Evolutionary conservation across 2,113 vertebrate species (phyloP).

Genomic region (Oreochromis niloticus): DNA sequence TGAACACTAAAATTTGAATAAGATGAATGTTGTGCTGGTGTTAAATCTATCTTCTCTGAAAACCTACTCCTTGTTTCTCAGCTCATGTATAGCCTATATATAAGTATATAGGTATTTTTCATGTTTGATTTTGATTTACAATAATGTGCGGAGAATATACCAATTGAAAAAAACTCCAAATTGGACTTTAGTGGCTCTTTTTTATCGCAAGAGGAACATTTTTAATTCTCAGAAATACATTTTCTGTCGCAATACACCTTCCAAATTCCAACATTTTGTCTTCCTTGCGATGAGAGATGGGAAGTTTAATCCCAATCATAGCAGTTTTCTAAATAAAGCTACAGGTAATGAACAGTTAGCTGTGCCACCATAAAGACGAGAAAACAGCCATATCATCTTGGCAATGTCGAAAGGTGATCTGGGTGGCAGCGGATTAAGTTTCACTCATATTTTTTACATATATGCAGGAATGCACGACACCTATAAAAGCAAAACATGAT

Average conservation of each 20-base stretch:
- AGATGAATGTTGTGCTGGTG: neutral
- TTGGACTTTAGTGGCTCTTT: neutral
- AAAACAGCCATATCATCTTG: neutral
- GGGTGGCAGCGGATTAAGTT: neutral
- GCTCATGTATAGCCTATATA: neutral
- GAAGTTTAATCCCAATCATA: neutral
- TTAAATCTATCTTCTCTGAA: neutral
- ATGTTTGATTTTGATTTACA: neutral
- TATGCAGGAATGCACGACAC: neutral
- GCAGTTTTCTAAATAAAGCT: neutral
- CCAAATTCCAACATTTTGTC: neutral
- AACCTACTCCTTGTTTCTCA: neutral
- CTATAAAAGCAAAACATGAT: neutral
- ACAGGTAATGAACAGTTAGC: neutral
- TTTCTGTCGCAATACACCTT: neutral
- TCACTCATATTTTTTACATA: neutral
- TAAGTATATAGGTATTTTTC: neutral
- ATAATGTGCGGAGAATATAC: neutral
- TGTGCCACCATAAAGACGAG: neutral
- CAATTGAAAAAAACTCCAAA: neutral
- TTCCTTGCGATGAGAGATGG: neutral
- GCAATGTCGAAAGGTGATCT: rapidly evolving
- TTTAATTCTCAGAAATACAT: neutral
- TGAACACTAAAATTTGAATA: neutral
- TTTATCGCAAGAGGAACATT: neutral